Base-by-base conservation (phyloP, 1,140 invertebrate species). In the Anagrus nilaparvatae region DNA sequence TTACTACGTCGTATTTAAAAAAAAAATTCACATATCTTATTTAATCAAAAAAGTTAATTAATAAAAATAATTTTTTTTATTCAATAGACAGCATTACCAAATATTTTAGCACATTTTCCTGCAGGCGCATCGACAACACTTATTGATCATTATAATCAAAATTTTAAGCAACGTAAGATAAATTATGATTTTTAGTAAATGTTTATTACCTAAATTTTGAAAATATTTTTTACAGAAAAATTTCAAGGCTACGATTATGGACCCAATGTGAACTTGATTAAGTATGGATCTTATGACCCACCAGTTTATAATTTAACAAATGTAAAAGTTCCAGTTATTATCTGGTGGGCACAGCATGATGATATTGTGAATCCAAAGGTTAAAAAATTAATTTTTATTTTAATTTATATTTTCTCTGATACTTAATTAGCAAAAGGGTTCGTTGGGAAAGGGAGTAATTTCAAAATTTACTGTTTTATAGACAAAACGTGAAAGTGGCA, bases 161-260 rank as follows among this genome's bases (percentile, higher is more conserved):
- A 51, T 77, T 43, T 12, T 8, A 30, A 36, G n/a, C 19, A 5
- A n/a, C 5, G 40, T 42, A 20, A 21, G 31, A 19, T 17, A n/a
- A n/a, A n/a, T n/a, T n/a, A n/a, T 27, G 24, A 27, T 27, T 7
- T 27, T 27, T 7, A 30, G 14, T 30, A 10, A 5, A 30, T 30
- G 5, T 30, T 30, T 7, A 7, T 14, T 30, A 30, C 13, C 29
- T 30, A n/a, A 30, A 30, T 30, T 6, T 10, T n/a, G 12, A 10
- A 20, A 35, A 23, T 36, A 8, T 16, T 7, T 17, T 16, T 36
- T 40, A 7, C 28, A 40, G 38, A 33, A 18, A 25, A 17, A 17
- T 43, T 43, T 20, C 13, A 23, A 30, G 33, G 32, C 1, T 36
- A 36, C 23, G 33, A 43, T 8, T 43, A 36, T 16, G 27, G 33